Conservation (phyloP, 2,113 vertebrate genomes). For the Carassius gibelio region DNA sequence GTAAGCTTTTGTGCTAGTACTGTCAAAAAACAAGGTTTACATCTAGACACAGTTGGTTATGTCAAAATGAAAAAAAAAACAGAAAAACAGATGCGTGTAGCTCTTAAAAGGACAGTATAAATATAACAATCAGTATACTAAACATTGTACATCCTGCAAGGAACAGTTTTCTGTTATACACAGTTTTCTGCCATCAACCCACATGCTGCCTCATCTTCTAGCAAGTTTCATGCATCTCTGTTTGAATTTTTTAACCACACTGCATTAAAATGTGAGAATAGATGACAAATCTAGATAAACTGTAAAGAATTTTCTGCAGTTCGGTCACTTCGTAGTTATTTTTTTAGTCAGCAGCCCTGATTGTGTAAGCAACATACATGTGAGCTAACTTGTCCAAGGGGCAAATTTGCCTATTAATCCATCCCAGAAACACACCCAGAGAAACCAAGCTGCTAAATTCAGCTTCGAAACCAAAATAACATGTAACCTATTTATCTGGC, state of each 20-base stretch:
- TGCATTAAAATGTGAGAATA: not conserved
- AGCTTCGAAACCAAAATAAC: constrained; percentile 19
- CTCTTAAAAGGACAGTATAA: too few relatives aligned
- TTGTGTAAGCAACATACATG: too few relatives aligned
- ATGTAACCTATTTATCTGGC: constrained; percentile 25
- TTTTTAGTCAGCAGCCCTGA: too few relatives aligned
- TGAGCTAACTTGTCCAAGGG: not conserved
- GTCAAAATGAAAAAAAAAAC: too few relatives aligned
- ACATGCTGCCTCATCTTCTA: not conserved
- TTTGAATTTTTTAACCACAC: not conserved
- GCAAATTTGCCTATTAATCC: not conserved
- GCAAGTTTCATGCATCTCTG: not conserved
- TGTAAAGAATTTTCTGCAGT: not conserved
- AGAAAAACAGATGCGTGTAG: too few relatives aligned
- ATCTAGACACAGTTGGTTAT: too few relatives aligned
- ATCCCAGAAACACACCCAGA: not conserved
- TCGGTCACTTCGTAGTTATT: not conserved
- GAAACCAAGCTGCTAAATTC: not conserved
- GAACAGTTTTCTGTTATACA: not conserved
- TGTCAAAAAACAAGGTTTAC: too few relatives aligned
- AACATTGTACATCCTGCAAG: too few relatives aligned
- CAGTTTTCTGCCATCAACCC: not conserved
- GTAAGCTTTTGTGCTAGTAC: too few relatives aligned
- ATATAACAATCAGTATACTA: too few relatives aligned
- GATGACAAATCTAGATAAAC: not conserved